Base-by-base conservation (phyloP, 1,140 invertebrate species). In the Papilio dardanus region DNA sequence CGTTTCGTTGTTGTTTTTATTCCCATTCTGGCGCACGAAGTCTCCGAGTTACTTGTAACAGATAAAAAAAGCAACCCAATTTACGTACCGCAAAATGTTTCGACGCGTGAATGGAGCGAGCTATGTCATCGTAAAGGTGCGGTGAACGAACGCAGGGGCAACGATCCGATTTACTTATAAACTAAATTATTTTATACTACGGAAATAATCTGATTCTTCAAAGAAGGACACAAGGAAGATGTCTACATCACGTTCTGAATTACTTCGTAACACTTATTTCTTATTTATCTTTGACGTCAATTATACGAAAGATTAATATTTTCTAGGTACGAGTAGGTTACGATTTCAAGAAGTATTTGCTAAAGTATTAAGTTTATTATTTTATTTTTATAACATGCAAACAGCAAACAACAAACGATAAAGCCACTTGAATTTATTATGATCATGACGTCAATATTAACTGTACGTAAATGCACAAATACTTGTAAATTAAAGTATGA, bases 141-240 rank as follows among this genome's bases (percentile, higher is more conserved):
- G 84, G 86, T 86, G 86, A 88, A 86, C 67, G 86, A 83, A 86
- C 86, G 80, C 21, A 58, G 67, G 85, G 86, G 81, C 85, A 84
- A 83, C 76, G 88, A 78, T 80, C 88, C 76, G 79, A 77, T 84
- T 86, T 81, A 79, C 76, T 82, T 83, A 79, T 76, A 67, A 58
- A 58, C 74, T 82, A 82, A 86, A 84, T 80, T 58, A 82, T 80
- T 83, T 83, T 77, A 80, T 71, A 76, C 24, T 62, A 76, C 86
- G 88, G 88, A 90, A 88, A 86, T 85, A 74, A 71, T 74, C 75
- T 75, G 77, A 78, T 83, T 84, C 42, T 83, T 76, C 74, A 76
- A 78, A 76, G 79, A 83, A 80, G 75, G 82, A 79, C 76, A 78
- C 76, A 54, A 62, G 24, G 54, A 28, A 62, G 54, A 62, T 62